Evolutionary conservation across 1,140 invertebrate genomes (phyloP), one percentile per base, ranked within the genome.

Genomic region (Saccostrea echinata): DNA sequence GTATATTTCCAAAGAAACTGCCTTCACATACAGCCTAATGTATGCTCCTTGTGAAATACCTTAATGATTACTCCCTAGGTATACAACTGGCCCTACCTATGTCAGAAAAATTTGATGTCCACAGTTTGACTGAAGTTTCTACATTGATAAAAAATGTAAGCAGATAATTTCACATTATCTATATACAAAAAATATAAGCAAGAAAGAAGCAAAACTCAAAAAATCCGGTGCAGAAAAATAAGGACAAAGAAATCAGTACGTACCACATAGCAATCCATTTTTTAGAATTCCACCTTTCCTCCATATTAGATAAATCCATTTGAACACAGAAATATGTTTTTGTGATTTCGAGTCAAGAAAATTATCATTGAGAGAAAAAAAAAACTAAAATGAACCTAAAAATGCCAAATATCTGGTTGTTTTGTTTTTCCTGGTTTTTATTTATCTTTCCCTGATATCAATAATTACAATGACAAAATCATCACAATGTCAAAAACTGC

Each of bases 51-150:
- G 13, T 24, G 12, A 71, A 13, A 71, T 27, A 24, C 64, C 21
- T 27, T 71, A 71, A 71, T 71, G 64, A 71, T 9, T 71, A 24
- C 64, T 71, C 64, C 64, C 64, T 24, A 71, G 64, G 24, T 12
- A 30, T 27, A 52, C 61, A 64, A n/a, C 16, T 27, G 13, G 8
- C 27, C 64, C 64, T 71, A 71, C 64, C 64, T 71, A 71, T 27
- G 11, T 64, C 64, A 71, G 24, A 27, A 71, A 30, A 24, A 30
- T 12, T 21, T 27, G 27, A 71, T 13, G 27, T 71, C 64, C 64
- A 71, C 64, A 71, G 64, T 71, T 71, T 71, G 24, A 71, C 2
- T 30, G 1, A 27, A 13, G 64, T 12, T 30, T 13, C 64, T 30
- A 27, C n/a, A 30, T 21, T 21, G 64, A 24, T 12, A 71, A 71